A percentile compares a stretch with the other conserved stretches of the same genome.
phyloP scores from a whole-genome alignment of 2,888 invertebrate genomes.

The Gortyna flavago region DNA sequence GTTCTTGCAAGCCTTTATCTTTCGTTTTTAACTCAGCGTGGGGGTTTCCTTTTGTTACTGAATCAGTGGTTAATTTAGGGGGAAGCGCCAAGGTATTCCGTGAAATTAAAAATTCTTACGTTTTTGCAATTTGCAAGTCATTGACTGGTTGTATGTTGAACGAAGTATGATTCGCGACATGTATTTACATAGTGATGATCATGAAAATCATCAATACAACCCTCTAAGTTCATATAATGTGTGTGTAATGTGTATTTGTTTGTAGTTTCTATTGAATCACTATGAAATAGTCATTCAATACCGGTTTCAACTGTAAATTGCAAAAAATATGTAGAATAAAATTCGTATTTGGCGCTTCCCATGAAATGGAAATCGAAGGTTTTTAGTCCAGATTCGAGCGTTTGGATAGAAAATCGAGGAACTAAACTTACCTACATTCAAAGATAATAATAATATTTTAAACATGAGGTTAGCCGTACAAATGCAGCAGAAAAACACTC shows the following conservation, averaged over 20 bases:
- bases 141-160: not conserved
- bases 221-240: not conserved
- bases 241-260: no score
- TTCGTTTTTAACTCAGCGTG: slow-evolving; percentile 2
- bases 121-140: not conserved
- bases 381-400: not conserved
- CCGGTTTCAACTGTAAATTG: not conserved
- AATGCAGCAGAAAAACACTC: slow-evolving; percentile 3
- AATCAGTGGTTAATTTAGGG: slow-evolving; percentile 2
- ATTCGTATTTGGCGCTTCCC: not conserved
- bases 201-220: not conserved
- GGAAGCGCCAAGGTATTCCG: not conserved
- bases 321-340: not conserved
- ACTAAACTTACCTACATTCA: not conserved
- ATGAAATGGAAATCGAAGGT: not conserved
- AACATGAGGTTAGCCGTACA: not conserved
- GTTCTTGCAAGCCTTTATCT: slow-evolving; percentile 30
- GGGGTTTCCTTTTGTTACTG: not conserved
- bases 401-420: not conserved
- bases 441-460: not conserved
- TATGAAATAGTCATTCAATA: not conserved
- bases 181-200: not conserved
- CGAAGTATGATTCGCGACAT: no score
- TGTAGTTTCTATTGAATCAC: no score
- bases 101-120: not conserved